These are phyloP conservation scores for Parapsyche elsis DNA, from an alignment of 1,140 invertebrate genomes.

Conservation along the genomic window DNA sequence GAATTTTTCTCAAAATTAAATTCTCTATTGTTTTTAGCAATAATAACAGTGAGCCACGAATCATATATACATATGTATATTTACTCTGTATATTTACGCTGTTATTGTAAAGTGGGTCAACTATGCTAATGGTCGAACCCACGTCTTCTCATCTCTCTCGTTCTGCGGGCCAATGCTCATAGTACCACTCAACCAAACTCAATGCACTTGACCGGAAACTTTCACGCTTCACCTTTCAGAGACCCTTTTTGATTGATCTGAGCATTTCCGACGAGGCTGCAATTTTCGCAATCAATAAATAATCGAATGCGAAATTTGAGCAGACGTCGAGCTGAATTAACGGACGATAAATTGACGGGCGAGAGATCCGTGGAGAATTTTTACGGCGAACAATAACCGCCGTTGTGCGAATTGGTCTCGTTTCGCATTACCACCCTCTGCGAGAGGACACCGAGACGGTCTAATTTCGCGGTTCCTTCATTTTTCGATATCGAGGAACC, in stretches of 20 bases:
- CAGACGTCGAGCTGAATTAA: too few species aligned
- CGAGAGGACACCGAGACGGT: neutral
- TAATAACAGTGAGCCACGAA: too few species aligned
- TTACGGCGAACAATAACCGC: neutral
- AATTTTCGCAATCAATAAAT: too few species aligned
- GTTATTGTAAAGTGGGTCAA: neutral
- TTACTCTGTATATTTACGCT: neutral
- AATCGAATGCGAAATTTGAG: too few species aligned
- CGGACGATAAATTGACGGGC: too few species aligned
- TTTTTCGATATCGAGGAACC: conserved; percentile 13
- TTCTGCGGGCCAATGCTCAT: neutral
- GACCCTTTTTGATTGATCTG: neutral
- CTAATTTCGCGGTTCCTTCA: neutral
- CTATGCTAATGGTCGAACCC: conserved; percentile 9
- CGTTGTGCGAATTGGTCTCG: too few species aligned
- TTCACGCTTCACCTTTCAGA: conserved; percentile 12
- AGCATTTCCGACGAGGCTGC: too few species aligned
- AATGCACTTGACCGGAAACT: conserved; percentile 26
- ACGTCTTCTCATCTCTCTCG: neutral
- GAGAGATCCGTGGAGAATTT: too few species aligned
- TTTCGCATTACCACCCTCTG: neutral
- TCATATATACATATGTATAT: neutral
- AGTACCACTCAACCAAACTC: conserved; percentile 1
- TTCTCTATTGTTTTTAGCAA: too few species aligned
- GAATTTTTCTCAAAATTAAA: too few species aligned